A percentile compares a stretch with the other conserved stretches of the same genome.
phyloP scores from a whole-genome alignment of 2,113 vertebrate genomes.

The Austrofundulus limnaeus region DNA sequence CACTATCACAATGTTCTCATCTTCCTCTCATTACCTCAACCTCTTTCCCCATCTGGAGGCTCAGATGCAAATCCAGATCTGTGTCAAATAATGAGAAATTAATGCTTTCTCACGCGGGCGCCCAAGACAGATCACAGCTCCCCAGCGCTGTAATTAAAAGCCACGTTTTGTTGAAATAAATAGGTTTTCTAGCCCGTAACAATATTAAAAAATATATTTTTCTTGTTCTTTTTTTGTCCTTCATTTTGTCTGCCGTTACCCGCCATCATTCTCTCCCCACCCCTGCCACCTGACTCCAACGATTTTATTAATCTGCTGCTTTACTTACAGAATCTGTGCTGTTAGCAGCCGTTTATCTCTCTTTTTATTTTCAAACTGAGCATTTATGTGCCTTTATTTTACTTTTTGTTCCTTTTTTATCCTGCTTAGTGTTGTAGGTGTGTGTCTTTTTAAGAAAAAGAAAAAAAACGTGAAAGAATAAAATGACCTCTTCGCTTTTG shows the following conservation, averaged over 20 bases:
- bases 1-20: not conserved
- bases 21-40: not conserved
- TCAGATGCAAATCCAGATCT: not conserved
- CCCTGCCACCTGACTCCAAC: conserved; percentile 36
- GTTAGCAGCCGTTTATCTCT: conserved; percentile 21
- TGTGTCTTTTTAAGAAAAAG: not conserved
- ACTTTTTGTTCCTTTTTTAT: not conserved
- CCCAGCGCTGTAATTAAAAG: conserved; percentile 41
- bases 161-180: conserved; percentile 42
- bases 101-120: not conserved
- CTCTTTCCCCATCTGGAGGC: conserved; percentile 4
- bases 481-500: conserved; percentile 44
- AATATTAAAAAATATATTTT: conserved; percentile 55
- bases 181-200: conserved; percentile 44
- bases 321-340: conserved; percentile 35
- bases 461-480: conserved; percentile 13
- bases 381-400: not conserved
- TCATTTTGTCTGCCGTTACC: conserved; percentile 21
- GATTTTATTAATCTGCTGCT: conserved; percentile 38
- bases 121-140: conserved; percentile 25
- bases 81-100: conserved; percentile 5
- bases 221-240: conserved; percentile 27
- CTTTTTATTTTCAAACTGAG: not conserved
- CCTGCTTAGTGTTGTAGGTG: not conserved
- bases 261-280: conserved; percentile 26